Evolutionary conservation across 2,888 invertebrate species (phyloP), one percentile per base, ranked within the genome.

Genomic region (Zele albiditarsus): DNA sequence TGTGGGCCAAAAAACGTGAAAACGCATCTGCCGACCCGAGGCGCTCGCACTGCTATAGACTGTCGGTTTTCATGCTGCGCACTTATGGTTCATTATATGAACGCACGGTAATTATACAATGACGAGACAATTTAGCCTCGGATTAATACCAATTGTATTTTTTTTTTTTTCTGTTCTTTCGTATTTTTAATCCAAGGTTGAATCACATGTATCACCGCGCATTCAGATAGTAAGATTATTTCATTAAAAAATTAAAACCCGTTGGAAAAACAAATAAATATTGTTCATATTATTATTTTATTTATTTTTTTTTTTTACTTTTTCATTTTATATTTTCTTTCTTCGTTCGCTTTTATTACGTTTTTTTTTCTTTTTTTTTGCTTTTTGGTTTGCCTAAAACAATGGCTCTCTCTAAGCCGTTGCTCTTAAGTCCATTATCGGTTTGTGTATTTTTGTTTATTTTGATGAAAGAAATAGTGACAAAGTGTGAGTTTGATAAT

Each of bases 211-310:
- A 84, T 83, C 84, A 84, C 85, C 85, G 71, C 53, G 42, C 33
- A 68, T 71, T 67, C 75, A 63, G 62, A 86, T 86, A 88, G 88
- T 84, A 85, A 89, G 88, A 89, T 89, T 89, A 89, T 89, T 89
- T 89, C 89, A 89, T 89, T 89, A 89, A 89, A 89, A 89, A 89
- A 89, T 89, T 88, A 89, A 88, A 89, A 89, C 86, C 89, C 86
- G 87, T 88, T 89, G 85, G 81, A 87, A 87, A 88, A 83, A 84
- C 81, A 88, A 86, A 83, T 82, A 84, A 86, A 87, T 83, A 81
- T 84, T 86, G 84, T 87, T 84, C 83, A 84, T 84, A 85, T 58
- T 60, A 67, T 77, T 78, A 78, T 63, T n/a, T n/a, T 78, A 60
- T 53, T 67, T 73, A 70, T 78, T 75, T 74, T 58, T 68, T 33